Evolutionary conservation across 2,888 invertebrate genomes (phyloP), one percentile per base, ranked within the genome.

Genomic region (Cartodere bifasciata): DNA sequence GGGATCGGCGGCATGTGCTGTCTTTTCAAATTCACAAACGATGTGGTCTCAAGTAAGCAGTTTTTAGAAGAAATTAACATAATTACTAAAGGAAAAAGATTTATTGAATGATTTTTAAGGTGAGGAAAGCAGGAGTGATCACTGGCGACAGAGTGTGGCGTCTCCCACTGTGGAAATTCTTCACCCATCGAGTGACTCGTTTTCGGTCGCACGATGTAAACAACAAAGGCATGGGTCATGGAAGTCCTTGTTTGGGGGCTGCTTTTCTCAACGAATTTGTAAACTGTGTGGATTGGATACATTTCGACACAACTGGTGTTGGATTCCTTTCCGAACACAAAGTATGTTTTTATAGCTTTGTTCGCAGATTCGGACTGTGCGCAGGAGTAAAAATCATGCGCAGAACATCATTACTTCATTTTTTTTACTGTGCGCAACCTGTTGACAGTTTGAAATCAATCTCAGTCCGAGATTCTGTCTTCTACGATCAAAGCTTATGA

Each of bases 71-170:
- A n/a, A n/a, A n/a, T n/a, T n/a, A n/a, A n/a, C n/a, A n/a, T n/a
- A n/a, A n/a, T n/a, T n/a, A n/a, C n/a, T n/a, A n/a, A n/a, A n/a
- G n/a, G n/a, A n/a, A n/a, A n/a, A n/a, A n/a, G n/a, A 54, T n/a
- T n/a, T n/a, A n/a, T n/a, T n/a, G n/a, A n/a, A n/a, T n/a, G n/a
- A n/a, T n/a, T n/a, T n/a, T n/a, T n/a, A n/a, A n/a, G n/a, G n/a
- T n/a, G 3, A 34, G 64, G 12, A 57, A 64, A 56, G 69, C 71
- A 21, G 68, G 70, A 1, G 51, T 55, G 2, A 53, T 56, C 21
- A 68, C 70, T 5, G 73, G 73, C 2, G 73, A 74, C 46, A 52
- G 73, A n/a, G 63, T 72, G 9, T 74, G 74, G 73, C 50, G 71
- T 28, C 62, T 73, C 65, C 74, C 74, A 0, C 46, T 74, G 20